Conservation (phyloP, 2,113 vertebrate species). For the Strigops habroptila region DNA sequence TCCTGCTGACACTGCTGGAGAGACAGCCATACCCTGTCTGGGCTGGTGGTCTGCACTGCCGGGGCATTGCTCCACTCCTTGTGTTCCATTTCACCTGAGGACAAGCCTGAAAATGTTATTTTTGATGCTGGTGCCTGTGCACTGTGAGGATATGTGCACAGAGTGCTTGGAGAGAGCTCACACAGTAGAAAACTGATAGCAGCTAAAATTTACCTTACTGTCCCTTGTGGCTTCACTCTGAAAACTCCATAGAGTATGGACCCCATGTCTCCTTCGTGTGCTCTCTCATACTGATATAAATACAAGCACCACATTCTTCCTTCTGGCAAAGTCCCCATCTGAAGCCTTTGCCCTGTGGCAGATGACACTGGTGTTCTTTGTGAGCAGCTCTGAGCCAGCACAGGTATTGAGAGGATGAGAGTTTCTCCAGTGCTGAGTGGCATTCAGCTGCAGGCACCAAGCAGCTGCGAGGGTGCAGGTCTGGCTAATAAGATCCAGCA, state of each 20-base stretch:
- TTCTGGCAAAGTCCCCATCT: not conserved
- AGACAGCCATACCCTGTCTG: not conserved
- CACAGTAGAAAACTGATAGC: not conserved
- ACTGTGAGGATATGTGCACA: fast-evolving
- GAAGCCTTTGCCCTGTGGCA: not conserved
- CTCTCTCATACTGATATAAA: not conserved
- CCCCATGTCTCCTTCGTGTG: fast-evolving
- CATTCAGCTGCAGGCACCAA: fast-evolving
- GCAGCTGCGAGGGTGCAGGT: not conserved
- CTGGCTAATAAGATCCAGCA: not conserved
- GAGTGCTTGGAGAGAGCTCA: not conserved
- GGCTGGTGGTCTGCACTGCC: fast-evolving
- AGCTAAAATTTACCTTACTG: fast-evolving
- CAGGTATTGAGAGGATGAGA: not conserved
- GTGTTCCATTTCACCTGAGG: not conserved
- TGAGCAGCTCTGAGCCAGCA: not conserved
- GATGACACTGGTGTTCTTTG: not conserved
- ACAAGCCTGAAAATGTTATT: not conserved
- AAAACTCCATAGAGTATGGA: not conserved
- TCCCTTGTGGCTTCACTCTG: not conserved
- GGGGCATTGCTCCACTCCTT: not conserved
- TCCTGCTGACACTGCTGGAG: not conserved
- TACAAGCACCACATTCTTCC: not conserved
- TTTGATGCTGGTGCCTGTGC: not conserved
- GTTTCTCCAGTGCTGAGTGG: not conserved